phyloP scores from a whole-genome alignment of 2,113 vertebrate genomes.

The Heteronetta atricapilla region DNA sequence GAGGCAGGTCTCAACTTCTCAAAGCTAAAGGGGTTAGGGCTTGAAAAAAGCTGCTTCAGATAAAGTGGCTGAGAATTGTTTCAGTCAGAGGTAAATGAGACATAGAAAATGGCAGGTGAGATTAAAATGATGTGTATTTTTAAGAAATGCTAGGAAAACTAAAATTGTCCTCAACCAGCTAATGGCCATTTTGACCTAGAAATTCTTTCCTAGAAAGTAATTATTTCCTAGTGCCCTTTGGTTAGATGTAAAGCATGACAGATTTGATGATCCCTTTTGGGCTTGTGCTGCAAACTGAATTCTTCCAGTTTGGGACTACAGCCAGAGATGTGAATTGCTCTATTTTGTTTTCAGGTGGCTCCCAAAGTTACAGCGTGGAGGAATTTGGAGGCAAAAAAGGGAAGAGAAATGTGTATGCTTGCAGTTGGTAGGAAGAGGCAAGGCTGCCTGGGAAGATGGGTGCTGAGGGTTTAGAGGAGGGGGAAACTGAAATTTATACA shows the following conservation, averaged over 20 bases:
- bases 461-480: neutral
- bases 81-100: neutral
- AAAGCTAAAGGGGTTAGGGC: neutral
- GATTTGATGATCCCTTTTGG: neutral
- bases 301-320: neutral
- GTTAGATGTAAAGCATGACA: neutral
- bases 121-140: neutral
- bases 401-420: neutral
- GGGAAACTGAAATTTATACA: neutral
- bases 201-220: neutral
- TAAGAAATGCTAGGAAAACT: neutral
- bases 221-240: neutral
- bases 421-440: neutral
- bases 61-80: neutral
- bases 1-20: neutral
- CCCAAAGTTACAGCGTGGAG: neutral
- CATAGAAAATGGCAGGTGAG: neutral
- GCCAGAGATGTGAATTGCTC: neutral
- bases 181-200: neutral
- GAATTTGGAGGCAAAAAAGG: neutral
- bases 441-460: neutral
- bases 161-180: neutral
- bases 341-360: neutral
- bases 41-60: neutral
- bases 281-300: neutral